Base-by-base conservation (phyloP, 2,113 vertebrate species). In the Phrynosoma blainvillii region DNA sequence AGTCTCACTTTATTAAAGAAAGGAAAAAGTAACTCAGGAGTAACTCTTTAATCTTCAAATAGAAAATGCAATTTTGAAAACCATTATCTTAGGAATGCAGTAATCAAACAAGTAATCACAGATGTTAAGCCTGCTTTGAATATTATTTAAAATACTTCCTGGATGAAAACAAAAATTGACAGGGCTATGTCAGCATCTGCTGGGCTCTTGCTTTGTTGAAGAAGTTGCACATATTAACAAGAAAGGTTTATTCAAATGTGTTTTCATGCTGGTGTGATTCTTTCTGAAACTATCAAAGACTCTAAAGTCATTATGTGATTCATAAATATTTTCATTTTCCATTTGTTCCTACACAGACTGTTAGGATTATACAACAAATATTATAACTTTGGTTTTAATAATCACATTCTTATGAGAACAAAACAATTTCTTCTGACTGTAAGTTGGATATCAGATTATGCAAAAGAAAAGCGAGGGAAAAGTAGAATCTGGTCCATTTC, bases 21-120 rank as follows among this genome's bases (percentile, higher is more conserved):
- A 77, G 71, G 80, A 90, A 91, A 87, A 95, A 84, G 87, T 84
- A 93, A 83, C 92, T 92, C 95, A 93, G 94, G 96, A 96, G 92
- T 94, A 90, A 27, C 91, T 96, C 85, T 95, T 96, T 96, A 95
- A 95, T 96, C 95, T 95, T 95, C 95, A 94, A 54, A 90, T 96
- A 92, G 92, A 95, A 97, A 96, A 96, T 92, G 93, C 89, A 92
- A 4, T 93, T 96, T 95, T 95, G 91, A 95, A 95, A 95, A 92
- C 92, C 79, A 87, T 96, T 96, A 94, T 95, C 92, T 94, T 89
- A 92, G 94, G 92, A 94, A 94, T 90, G 87, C 90, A 93, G 88
- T 94, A 93, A 94, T 93, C 94, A 95, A 94, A 94, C 94, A 90
- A 92, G 93, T 92, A 93, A 95, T 93, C 93, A 93, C 52, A 88